Percentiles rank a stretch among this genome's conserved stretches.
phyloP scores from a whole-genome alignment of 2,797 vertebrate species.

The Pseudotriccus pelzelni region DNA sequence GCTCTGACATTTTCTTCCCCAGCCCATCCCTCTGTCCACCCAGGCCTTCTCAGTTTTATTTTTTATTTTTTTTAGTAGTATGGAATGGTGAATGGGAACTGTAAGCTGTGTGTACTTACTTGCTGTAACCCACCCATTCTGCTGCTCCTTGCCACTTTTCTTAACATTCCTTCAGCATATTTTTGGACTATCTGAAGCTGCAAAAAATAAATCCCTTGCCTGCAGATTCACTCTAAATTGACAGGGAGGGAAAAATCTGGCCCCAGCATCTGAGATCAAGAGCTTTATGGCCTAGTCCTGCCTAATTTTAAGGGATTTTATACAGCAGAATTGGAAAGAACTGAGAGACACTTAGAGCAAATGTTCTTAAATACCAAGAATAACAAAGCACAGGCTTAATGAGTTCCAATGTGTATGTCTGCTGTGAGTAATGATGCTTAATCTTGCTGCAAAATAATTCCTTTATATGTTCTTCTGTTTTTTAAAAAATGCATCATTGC shows the following conservation, averaged over 20 bases:
- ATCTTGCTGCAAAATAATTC: constrained; percentile 75
- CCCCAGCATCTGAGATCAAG: not conserved
- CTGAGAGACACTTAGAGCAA: constrained; percentile 18
- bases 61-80: not conserved
- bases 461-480: constrained; percentile 70
- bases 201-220: not conserved
- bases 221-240: constrained; percentile 15
- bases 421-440: constrained; percentile 69
- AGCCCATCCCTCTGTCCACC: constrained; percentile 17
- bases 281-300: constrained; percentile 17
- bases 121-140: not conserved
- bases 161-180: not conserved
- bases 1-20: constrained; percentile 62
- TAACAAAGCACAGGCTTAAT: constrained; percentile 65
- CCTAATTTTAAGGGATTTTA: constrained; percentile 38
- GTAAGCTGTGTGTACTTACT: not conserved
- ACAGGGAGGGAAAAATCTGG: not conserved
- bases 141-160: not conserved
- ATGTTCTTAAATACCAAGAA: constrained; percentile 64
- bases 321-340: constrained; percentile 38
- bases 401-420: constrained; percentile 68
- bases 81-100: not conserved
- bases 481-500: constrained; percentile 73
- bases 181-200: not conserved
- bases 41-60: not conserved